Evolutionary conservation across 2,888 invertebrate species (phyloP).

Genomic region (Plagiodera versicolora): DNA sequence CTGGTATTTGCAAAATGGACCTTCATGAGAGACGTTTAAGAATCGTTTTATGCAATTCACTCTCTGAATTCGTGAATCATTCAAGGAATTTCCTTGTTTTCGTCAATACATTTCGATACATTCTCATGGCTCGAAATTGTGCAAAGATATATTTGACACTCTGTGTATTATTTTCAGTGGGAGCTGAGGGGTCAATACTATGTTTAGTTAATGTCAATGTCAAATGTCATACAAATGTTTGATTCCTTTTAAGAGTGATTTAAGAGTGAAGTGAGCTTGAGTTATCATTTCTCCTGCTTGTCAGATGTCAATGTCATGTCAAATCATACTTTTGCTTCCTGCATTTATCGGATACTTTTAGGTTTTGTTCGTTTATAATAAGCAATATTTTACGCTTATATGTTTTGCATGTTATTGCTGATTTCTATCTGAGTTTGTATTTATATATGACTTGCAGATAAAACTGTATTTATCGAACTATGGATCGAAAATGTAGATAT

Average conservation of each 20-base stretch:
- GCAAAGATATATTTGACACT: conserved; percentile 1
- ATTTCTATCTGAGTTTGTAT: conserved; percentile 11
- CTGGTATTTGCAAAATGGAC: conserved; percentile 28
- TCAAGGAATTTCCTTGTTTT: conserved; percentile 19
- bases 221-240: too few species aligned
- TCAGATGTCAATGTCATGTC: too few species aligned
- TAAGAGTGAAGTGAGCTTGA: too few species aligned
- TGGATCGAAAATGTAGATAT: neutral
- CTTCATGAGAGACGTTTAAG: conserved; percentile 18
- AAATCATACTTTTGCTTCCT: too few species aligned
- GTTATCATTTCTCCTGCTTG: too few species aligned
- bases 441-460: neutral
- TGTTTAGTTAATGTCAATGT: too few species aligned
- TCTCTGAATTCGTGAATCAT: conserved; percentile 18
- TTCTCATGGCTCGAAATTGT: neutral
- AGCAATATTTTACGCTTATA: neutral
- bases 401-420: conserved; percentile 7
- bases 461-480: neutral
- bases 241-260: too few species aligned
- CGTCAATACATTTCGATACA: conserved; percentile 10
- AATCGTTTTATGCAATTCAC: conserved; percentile 18
- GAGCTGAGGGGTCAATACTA: too few species aligned
- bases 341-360: too few species aligned
- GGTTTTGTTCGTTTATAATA: too few species aligned
- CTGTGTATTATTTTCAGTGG: too few species aligned